Evolutionary conservation across 1,140 invertebrate species (phyloP).

Genomic region (Linepithema humile): DNA sequence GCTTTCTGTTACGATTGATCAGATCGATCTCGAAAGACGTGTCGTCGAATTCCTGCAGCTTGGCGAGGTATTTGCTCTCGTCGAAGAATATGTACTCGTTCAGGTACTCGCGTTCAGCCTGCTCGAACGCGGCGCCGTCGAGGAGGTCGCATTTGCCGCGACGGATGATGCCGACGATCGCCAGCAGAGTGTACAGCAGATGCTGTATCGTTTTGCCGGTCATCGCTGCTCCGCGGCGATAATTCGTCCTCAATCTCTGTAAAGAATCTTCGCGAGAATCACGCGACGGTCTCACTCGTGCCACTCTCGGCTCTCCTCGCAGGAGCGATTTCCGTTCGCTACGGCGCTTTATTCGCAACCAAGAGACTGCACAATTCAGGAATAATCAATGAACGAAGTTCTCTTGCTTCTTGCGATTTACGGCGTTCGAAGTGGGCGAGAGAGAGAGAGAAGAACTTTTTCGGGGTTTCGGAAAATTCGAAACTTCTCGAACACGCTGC

Average conservation of each 20-base stretch:
- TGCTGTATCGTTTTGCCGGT: conserved; percentile 40
- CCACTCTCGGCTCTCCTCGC: no score
- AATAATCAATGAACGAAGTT: no score
- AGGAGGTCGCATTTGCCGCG: conserved; percentile 62
- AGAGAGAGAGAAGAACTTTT: no score
- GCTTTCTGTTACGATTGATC: conserved; percentile 73
- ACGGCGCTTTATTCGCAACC: no score
- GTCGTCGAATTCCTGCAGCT: conserved; percentile 77
- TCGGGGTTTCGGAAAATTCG: not conserved
- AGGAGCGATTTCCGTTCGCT: no score
- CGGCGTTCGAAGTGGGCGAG: no score
- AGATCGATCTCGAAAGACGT: conserved; percentile 79
- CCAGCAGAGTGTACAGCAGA: conserved; percentile 55
- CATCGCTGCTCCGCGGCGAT: conserved; percentile 9
- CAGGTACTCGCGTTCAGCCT: conserved; percentile 70
- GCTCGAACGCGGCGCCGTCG: conserved; percentile 64
- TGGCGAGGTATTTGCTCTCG: conserved; percentile 74
- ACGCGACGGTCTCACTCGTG: no score
- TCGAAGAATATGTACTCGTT: conserved; percentile 76
- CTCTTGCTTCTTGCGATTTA: no score
- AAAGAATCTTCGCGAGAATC: conserved; percentile 18
- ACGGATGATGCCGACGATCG: conserved; percentile 52
- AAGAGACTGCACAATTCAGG: no score
- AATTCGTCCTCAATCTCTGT: no score
- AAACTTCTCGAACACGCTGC: not conserved